phyloP scores from a whole-genome alignment of 1,140 invertebrate genomes.

The Diachasmimorpha longicaudata region DNA sequence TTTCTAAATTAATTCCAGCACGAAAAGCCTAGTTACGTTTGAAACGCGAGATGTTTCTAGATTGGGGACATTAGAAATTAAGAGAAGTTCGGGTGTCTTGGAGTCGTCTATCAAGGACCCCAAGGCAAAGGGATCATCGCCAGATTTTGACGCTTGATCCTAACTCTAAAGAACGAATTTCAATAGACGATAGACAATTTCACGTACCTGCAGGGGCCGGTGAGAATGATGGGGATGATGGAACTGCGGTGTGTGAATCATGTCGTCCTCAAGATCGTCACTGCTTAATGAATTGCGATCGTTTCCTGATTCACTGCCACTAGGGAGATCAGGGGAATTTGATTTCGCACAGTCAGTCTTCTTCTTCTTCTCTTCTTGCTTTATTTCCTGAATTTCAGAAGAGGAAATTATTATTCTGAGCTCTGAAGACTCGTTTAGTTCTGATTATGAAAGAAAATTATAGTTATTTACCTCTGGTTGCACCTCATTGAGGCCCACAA shows the following conservation, averaged over 20 bases:
- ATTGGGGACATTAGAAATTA: too few relatives aligned
- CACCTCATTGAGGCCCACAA: conserved; percentile 74
- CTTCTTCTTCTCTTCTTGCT: conserved; percentile 28
- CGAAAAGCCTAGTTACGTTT: too few relatives aligned
- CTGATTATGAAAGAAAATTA: too few relatives aligned
- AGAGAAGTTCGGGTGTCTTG: too few relatives aligned
- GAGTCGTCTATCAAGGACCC: too few relatives aligned
- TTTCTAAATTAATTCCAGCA: too few relatives aligned
- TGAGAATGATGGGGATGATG: conserved; percentile 67
- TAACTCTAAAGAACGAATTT: too few relatives aligned
- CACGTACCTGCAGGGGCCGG: conserved; percentile 66
- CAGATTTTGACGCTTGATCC: too few relatives aligned
- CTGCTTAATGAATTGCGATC: conserved; percentile 40
- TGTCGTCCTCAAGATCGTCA: conserved; percentile 65
- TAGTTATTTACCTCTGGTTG: conserved; percentile 57
- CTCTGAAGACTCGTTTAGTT: neutral
- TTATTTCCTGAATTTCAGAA: conserved; percentile 27
- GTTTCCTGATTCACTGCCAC: conserved; percentile 39
- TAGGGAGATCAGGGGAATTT: conserved; percentile 39
- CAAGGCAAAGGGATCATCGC: too few relatives aligned
- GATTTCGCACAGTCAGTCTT: conserved; percentile 40
- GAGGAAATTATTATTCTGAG: neutral
- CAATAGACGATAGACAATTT: neutral
- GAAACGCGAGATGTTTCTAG: too few relatives aligned
- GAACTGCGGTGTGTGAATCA: conserved; percentile 73